These are phyloP conservation scores for Vimba vimba DNA, from an alignment of 2,113 vertebrate genomes.

Conservation along the genomic window DNA sequence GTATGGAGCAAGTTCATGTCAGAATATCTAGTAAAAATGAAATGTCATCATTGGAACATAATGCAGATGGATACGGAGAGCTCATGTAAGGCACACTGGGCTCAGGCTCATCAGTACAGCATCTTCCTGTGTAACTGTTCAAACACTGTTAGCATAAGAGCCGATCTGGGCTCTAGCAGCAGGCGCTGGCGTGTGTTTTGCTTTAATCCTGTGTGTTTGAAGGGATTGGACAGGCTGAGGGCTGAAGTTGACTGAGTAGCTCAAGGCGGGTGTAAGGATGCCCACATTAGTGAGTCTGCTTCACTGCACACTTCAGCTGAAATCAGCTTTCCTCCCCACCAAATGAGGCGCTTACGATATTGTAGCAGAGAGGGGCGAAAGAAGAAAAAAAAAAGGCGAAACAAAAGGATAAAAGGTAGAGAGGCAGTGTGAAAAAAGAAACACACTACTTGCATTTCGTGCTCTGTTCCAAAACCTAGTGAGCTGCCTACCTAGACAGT, in stretches of 20 bases:
- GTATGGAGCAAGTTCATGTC: neutral
- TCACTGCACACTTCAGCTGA: slow-evolving; percentile 46
- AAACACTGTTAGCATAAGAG: slow-evolving; percentile 14
- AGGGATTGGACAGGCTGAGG: slow-evolving; percentile 42
- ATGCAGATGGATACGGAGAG: neutral
- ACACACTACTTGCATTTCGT: neutral
- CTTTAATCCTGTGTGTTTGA: slow-evolving; percentile 47
- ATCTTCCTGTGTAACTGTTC: slow-evolving; percentile 27
- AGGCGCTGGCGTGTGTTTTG: slow-evolving; percentile 33
- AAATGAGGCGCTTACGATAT: slow-evolving; percentile 43
- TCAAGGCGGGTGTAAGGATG: slow-evolving; percentile 45
- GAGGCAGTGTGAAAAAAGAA: slow-evolving; percentile 2
- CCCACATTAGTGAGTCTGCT: slow-evolving; percentile 42
- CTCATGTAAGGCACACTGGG: slow-evolving; percentile 4
- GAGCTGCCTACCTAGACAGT: neutral
- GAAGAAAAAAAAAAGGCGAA: neutral
- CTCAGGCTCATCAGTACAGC: slow-evolving; percentile 31
- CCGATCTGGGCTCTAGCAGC: slow-evolving; percentile 1
- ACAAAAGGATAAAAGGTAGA: slow-evolving; percentile 1
- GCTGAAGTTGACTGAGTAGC: slow-evolving; percentile 49
- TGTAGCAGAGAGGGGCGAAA: neutral
- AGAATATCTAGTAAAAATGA: neutral
- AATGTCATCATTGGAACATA: neutral
- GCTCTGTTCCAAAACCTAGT: neutral
- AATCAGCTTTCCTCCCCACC: slow-evolving; percentile 40